Evolutionary conservation across 1,140 invertebrate genomes (phyloP).

Genomic region (Neotoxoptera formosana): DNA sequence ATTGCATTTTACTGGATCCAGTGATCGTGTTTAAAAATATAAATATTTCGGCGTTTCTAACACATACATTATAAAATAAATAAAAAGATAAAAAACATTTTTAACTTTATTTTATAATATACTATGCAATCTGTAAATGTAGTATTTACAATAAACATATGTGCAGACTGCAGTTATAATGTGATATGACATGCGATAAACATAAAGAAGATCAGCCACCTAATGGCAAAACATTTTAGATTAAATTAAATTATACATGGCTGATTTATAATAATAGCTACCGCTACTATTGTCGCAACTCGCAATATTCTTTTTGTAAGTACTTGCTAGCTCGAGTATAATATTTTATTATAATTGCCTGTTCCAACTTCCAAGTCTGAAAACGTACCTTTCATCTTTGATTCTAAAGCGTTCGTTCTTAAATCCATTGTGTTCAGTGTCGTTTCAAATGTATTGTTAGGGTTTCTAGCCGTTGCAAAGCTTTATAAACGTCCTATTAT

Average conservation of each 20-base stretch:
- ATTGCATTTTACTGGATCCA: neutral
- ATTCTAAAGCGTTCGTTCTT: neutral
- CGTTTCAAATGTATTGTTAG: conserved; percentile 8
- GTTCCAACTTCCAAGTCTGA: neutral
- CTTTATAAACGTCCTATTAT: neutral
- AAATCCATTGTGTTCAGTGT: neutral
- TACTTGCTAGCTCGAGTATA: neutral
- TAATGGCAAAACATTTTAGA: neutral
- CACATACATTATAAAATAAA: neutral
- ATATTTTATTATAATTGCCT: neutral
- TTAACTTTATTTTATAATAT: neutral
- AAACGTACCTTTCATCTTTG: neutral
- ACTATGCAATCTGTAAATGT: neutral
- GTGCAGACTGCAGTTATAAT: neutral
- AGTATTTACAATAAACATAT: neutral
- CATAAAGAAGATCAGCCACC: neutral
- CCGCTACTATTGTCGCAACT: neutral
- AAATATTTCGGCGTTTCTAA: neutral
- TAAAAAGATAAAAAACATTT: neutral
- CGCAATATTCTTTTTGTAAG: neutral
- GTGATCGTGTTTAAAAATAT: neutral
- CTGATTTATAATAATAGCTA: neutral
- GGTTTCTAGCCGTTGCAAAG: neutral
- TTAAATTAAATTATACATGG: neutral
- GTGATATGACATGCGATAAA: neutral